Evolutionary conservation across 2,113 vertebrate genomes (phyloP), one percentile per base, ranked within the genome.

Genomic region (Progne subis): DNA sequence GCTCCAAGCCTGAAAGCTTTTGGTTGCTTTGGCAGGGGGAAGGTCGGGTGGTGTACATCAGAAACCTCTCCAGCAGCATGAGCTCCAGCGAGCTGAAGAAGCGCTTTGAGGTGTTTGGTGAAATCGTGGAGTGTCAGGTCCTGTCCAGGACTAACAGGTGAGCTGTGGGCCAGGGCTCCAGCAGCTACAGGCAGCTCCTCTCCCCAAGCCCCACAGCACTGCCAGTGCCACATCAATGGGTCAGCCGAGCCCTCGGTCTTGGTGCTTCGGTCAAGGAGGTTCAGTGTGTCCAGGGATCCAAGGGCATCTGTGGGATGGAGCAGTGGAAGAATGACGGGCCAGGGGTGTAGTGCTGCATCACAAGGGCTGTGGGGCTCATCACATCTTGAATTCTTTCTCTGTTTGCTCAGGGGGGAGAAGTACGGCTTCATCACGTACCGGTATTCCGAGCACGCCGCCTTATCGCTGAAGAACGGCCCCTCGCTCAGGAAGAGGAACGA

Each of bases 31-130:
- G 95, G 96, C 97, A 99, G 99, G 98, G 99, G 44, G 99, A 99
- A 98, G 99, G 99, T 96, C 99, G 99, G 37, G 98, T 99, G 96
- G 99, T 99, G 85, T 99, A 99, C 88, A 96, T 99, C 96, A 98
- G 98, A 96, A 99, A 99, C 96, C 99, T 99, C 97, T 98, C 99
- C 76, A 98, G 95, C 92, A 98, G 98, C 95, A 98, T 99, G 97
- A 99, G 98, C 94, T 99, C 99, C 97, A 98, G 97, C 10, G 99
- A 99, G 97, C 98, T 99, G 94, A 98, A 99, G 97, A 99, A 98
- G 95, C 99, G 99, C 96, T 99, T 99, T 1, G 99, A 99, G 97
- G 98, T 99, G 72, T 99, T 99, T 44, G 99, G 99, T 8, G 98
- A 98, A 81, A 98, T 99, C 0, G 98, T 99, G 52, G 99, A 99